Percentiles rank a stretch among this genome's conserved stretches.
Evolutionary conservation across 2,113 vertebrate species (phyloP).

Genomic region (Podarcis raffonei): DNA sequence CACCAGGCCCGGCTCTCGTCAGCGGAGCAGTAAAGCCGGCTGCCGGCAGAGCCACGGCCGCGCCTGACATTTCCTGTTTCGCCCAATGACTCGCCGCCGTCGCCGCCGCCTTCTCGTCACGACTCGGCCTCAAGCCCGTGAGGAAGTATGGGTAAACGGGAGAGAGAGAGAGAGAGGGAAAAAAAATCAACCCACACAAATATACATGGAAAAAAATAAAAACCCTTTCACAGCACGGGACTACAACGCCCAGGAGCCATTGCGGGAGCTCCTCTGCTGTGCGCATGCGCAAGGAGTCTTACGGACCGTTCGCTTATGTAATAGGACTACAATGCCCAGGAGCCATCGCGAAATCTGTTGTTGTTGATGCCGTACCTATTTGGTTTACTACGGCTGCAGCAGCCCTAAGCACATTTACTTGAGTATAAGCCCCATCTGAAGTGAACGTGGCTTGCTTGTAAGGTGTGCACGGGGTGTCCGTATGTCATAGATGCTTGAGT

Average conservation of each 20-base stretch:
- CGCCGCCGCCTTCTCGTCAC: neutral
- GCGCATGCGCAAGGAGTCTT: neutral
- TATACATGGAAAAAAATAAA: too few relatives aligned
- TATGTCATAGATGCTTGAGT: too few relatives aligned
- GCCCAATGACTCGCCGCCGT: neutral
- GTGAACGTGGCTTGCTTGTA: neutral
- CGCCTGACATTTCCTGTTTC: neutral
- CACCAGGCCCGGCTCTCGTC: neutral
- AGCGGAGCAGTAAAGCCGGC: too few relatives aligned
- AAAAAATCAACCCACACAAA: neutral
- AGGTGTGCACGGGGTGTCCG: neutral
- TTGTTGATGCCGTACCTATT: too few relatives aligned
- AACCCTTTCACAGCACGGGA: neutral
- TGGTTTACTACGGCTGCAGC: too few relatives aligned
- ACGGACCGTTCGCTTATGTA: accelerated
- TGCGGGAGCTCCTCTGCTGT: neutral
- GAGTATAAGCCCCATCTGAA: neutral
- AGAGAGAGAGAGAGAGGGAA: too few relatives aligned
- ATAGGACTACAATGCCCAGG: neutral
- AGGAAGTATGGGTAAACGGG: constrained; percentile 18
- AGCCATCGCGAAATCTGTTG: neutral
- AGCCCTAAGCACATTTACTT: neutral
- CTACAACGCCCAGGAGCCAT: neutral
- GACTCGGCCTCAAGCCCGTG: neutral
- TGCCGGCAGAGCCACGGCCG: accelerated